A percentile compares a stretch with the other conserved stretches of the same genome.
phyloP scores from a whole-genome alignment of 2,797 vertebrate species.

The Sebastolobus altivelis region DNA sequence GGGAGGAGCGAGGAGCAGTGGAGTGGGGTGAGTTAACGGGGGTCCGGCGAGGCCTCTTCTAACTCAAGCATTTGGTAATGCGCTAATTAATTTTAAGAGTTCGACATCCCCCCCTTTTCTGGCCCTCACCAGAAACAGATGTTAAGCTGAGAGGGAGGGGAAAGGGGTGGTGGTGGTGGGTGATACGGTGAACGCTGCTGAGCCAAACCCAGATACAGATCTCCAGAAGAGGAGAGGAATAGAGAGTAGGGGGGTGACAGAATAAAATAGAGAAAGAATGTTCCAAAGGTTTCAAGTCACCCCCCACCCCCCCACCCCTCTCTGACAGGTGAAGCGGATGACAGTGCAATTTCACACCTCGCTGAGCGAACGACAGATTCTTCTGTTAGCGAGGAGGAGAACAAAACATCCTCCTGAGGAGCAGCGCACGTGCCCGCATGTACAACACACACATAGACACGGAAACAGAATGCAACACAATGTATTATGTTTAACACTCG shows the following conservation, averaged over 20 bases:
- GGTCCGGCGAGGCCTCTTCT: constrained; percentile 61
- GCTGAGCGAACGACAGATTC: constrained; percentile 64
- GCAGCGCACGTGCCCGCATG: constrained; percentile 10
- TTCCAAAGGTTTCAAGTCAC: constrained; percentile 34
- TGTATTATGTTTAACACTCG: constrained; percentile 32
- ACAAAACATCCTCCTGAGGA: constrained; percentile 62
- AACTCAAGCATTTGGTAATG: constrained; percentile 76
- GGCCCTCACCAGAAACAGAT: constrained; percentile 79
- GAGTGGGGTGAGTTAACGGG: constrained; percentile 33
- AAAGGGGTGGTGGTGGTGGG: constrained; percentile 15
- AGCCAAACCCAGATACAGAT: constrained; percentile 57
- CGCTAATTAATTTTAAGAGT: constrained; percentile 84
- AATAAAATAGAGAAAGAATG: constrained; percentile 40
- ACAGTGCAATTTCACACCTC: constrained; percentile 79
- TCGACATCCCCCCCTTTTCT: constrained; percentile 54
- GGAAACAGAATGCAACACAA: constrained; percentile 26
- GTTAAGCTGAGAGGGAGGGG: constrained; percentile 52
- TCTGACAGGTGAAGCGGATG: constrained; percentile 75
- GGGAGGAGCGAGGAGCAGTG: constrained; percentile 50
- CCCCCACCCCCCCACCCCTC: background rate
- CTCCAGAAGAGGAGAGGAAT: constrained; percentile 28
- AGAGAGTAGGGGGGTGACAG: background rate
- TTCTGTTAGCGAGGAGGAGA: constrained; percentile 46
- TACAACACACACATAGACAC: background rate
- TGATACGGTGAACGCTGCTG: constrained; percentile 33